phyloP scores from a whole-genome alignment of 2,888 invertebrate species.

The Drosophila suboccidentalis region DNA sequence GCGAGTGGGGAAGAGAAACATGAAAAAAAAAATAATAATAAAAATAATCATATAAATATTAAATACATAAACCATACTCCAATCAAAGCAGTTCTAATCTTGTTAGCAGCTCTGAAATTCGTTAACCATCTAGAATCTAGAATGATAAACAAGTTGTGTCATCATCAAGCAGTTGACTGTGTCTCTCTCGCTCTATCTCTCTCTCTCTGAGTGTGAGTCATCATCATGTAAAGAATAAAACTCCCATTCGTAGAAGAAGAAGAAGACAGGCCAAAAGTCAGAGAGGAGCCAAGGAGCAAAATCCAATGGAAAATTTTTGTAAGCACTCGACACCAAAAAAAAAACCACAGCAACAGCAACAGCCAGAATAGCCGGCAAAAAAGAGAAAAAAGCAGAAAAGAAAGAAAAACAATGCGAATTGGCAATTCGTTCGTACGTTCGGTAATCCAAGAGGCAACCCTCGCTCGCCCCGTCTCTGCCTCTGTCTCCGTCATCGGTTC shows the following conservation, averaged over 20 bases:
- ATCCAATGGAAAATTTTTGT: constrained; percentile 72
- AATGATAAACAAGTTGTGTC: constrained; percentile 35
- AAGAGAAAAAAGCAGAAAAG: constrained; percentile 6
- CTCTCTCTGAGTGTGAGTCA: constrained; percentile 40
- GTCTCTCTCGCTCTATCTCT: not conserved
- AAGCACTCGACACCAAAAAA: constrained; percentile 35
- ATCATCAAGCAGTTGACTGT: constrained; percentile 23
- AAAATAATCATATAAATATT: no score
- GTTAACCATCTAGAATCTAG: constrained; percentile 13
- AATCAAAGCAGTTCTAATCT: not conserved
- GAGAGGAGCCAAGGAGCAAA: constrained; percentile 30
- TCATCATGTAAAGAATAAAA: constrained; percentile 43
- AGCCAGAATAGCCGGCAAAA: constrained; percentile 20
- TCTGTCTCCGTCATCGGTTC: constrained; percentile 23
- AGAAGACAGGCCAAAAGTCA: constrained; percentile 25
- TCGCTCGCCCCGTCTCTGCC: not conserved
- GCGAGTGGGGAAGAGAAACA: not conserved
- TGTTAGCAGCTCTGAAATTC: not conserved
- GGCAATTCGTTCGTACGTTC: constrained; percentile 53
- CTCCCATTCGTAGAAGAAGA: constrained; percentile 13
- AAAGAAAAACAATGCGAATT: constrained; percentile 46
- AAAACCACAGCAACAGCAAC: constrained; percentile 21
- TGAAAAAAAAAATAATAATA: no score
- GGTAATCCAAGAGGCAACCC: constrained; percentile 66
- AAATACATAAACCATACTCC: not conserved